Conservation (phyloP, 1,140 invertebrate genomes). For the Trissolcus basalis region DNA sequence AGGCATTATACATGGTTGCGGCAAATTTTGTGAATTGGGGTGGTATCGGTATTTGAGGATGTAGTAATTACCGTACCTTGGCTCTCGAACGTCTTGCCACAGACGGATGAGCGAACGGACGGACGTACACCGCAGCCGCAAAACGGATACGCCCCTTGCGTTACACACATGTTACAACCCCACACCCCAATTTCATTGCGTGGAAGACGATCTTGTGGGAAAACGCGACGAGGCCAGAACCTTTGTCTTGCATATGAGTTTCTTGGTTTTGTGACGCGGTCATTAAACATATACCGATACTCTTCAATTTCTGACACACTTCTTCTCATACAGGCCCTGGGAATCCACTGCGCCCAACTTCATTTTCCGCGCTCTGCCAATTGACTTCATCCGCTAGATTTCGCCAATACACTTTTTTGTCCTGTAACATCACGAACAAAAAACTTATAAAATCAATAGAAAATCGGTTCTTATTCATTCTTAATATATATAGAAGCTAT, state of each 20-base stretch:
- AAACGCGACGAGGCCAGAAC: conserved; percentile 42
- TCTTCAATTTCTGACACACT: conserved; percentile 49
- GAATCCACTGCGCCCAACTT: conserved; percentile 1
- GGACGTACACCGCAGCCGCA: conserved; percentile 58
- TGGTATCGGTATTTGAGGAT: conserved; percentile 63
- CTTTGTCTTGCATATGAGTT: conserved; percentile 54
- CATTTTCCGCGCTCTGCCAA: not conserved
- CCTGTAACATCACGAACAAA: too few relatives aligned
- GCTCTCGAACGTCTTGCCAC: conserved; percentile 59
- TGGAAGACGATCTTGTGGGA: conserved; percentile 63
- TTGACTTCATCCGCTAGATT: not conserved
- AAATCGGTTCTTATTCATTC: too few relatives aligned
- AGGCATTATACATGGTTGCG: conserved; percentile 51
- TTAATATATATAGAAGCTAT: too few relatives aligned
- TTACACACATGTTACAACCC: conserved; percentile 63
- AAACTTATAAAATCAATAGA: too few relatives aligned
- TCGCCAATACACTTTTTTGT: too few relatives aligned
- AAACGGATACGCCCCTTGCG: conserved; percentile 63
- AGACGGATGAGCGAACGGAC: conserved; percentile 62
- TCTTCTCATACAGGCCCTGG: conserved; percentile 16
- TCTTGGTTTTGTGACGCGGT: conserved; percentile 51
- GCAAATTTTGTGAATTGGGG: conserved; percentile 62
- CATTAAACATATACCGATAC: conserved; percentile 52
- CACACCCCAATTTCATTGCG: conserved; percentile 61
- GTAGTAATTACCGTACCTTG: conserved; percentile 61